Evolutionary conservation across 2,888 invertebrate species (phyloP).

Genomic region (Limenitis camilla): DNA sequence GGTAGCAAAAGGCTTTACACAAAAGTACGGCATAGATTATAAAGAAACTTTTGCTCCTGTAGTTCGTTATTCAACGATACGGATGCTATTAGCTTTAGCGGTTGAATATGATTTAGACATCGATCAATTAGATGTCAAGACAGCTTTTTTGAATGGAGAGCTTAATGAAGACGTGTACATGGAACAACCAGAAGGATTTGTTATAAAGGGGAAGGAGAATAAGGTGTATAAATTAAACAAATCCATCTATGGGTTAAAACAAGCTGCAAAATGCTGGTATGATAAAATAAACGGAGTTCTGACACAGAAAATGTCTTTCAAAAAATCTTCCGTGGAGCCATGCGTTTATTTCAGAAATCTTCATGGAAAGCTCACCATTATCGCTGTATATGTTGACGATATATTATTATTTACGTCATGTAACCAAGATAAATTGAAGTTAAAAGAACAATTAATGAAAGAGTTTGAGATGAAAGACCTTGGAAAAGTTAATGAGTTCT

Average conservation of each 20-base stretch:
- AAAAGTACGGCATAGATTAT: too few relatives aligned
- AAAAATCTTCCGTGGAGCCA: neutral
- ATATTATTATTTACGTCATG: constrained; percentile 11
- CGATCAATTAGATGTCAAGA: too few relatives aligned
- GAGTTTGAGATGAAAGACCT: constrained; percentile 23
- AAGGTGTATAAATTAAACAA: constrained; percentile 3
- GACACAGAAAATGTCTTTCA: too few relatives aligned
- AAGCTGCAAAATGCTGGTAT: neutral
- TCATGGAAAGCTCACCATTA: neutral
- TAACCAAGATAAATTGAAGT: neutral
- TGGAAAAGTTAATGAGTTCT: constrained; percentile 9
- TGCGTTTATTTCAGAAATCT: constrained; percentile 1
- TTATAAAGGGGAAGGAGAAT: constrained; percentile 3
- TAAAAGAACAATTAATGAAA: constrained; percentile 10
- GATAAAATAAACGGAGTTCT: neutral
- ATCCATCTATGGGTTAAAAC: constrained; percentile 1
- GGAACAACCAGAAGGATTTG: constrained; percentile 2
- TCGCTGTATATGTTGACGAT: constrained; percentile 16
- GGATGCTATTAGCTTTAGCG: too few relatives aligned
- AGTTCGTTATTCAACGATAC: too few relatives aligned
- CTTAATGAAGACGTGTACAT: neutral
- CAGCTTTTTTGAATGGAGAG: neutral
- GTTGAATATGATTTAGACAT: too few relatives aligned
- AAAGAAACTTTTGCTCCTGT: too few relatives aligned
- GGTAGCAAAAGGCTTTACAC: too few relatives aligned